Conservation (phyloP, 2,797 vertebrate genomes). For the Lagorchestes hirsutus region DNA sequence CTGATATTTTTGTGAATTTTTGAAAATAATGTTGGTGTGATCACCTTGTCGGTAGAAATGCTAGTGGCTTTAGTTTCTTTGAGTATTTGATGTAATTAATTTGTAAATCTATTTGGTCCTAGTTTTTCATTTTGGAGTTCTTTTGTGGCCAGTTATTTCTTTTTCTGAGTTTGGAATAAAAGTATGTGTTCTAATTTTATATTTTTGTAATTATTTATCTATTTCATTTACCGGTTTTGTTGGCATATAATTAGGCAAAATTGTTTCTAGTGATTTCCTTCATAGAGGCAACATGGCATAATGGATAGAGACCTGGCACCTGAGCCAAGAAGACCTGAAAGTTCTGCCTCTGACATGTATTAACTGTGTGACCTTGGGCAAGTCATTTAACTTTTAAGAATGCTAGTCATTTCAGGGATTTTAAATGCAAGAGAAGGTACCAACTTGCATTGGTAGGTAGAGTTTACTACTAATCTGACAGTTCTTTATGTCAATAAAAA, state of each 20-base stretch:
- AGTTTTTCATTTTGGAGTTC: background rate
- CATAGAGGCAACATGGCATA: background rate
- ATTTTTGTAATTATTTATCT: background rate
- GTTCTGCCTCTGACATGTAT: background rate
- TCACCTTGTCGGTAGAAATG: background rate
- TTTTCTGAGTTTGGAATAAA: background rate
- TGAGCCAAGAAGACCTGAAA: background rate
- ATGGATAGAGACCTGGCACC: background rate
- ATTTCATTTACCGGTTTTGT: background rate
- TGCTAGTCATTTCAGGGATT: background rate
- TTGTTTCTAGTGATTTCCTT: background rate
- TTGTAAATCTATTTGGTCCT: background rate
- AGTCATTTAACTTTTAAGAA: too few species aligned
- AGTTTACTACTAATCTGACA: background rate
- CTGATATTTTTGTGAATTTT: background rate
- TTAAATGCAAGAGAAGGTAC: background rate
- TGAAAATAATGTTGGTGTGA: background rate
- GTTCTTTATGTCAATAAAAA: background rate
- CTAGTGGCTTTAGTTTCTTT: background rate
- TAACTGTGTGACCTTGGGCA: background rate
- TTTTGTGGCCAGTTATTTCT: background rate
- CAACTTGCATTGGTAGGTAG: background rate
- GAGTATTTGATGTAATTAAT: background rate
- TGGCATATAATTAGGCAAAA: background rate
- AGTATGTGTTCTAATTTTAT: background rate